Conservation (phyloP, 2,113 vertebrate species). For the Empidonax traillii region DNA sequence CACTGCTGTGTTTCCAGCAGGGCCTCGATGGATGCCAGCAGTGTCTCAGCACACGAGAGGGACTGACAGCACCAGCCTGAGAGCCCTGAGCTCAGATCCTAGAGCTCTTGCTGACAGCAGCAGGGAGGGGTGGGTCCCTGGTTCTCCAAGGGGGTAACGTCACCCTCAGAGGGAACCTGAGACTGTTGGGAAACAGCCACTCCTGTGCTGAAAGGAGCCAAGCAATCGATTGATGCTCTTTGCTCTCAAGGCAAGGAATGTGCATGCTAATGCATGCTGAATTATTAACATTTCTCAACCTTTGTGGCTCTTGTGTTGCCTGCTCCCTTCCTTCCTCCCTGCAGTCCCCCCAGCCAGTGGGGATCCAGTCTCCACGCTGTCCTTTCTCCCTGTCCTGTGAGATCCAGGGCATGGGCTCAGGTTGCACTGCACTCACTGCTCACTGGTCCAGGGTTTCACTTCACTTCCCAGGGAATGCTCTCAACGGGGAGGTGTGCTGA, state of each 20-base stretch:
- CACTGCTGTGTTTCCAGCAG: neutral
- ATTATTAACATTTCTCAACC: conserved; percentile 67
- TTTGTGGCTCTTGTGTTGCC: neutral
- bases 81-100: neutral
- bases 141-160: conserved; percentile 8
- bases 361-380: neutral
- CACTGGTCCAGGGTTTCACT: neutral
- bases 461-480: neutral
- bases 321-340: neutral
- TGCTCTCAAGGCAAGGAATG: conserved; percentile 53
- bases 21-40: neutral
- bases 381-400: conserved; percentile 6
- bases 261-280: conserved; percentile 70
- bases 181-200: neutral
- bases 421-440: neutral
- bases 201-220: neutral
- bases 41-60: neutral
- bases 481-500: neutral
- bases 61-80: neutral
- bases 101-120: neutral
- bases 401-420: neutral
- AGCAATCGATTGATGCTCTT: conserved; percentile 56
- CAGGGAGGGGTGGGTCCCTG: neutral
- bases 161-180: conserved; percentile 42
- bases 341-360: neutral